A percentile compares a stretch with the other conserved stretches of the same genome.
Evolutionary conservation across 2,797 vertebrate genomes (phyloP).

Genomic region (Eulemur albifrons): DNA sequence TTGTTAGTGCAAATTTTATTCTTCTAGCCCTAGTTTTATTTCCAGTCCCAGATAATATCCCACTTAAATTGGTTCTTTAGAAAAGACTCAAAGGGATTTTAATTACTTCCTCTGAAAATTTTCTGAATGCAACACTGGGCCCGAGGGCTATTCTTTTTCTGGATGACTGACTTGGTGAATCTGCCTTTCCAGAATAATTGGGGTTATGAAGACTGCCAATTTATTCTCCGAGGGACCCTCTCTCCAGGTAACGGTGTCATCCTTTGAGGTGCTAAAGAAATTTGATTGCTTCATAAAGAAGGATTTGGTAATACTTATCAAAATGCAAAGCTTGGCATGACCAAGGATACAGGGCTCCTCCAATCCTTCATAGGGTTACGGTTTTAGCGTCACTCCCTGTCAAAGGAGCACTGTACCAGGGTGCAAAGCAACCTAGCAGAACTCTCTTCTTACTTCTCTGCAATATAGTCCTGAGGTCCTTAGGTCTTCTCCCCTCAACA

Average conservation of each 20-base stretch:
- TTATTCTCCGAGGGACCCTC: not conserved
- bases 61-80: conserved; percentile 22
- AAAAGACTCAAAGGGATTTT: not conserved
- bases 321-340: not conserved
- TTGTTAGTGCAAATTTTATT: not conserved
- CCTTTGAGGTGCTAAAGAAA: not conserved
- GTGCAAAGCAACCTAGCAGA: not conserved
- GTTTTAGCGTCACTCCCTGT: not conserved
- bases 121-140: not conserved
- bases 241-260: not conserved
- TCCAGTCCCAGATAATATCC: not conserved
- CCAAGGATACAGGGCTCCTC: not conserved
- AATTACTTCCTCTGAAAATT: conserved; percentile 26
- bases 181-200: not conserved
- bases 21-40: not conserved
- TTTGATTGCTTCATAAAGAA: not conserved
- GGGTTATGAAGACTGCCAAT: not conserved
- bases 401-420: not conserved
- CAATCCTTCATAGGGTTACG: not conserved
- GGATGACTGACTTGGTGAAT: not conserved
- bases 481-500: not conserved
- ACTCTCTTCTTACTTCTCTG: not conserved
- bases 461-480: not conserved
- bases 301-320: not conserved
- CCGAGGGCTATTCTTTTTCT: not conserved